These are phyloP conservation scores for Rhinella marina DNA, from an alignment of 2,797 vertebrate genomes.

Conservation along the genomic window DNA sequence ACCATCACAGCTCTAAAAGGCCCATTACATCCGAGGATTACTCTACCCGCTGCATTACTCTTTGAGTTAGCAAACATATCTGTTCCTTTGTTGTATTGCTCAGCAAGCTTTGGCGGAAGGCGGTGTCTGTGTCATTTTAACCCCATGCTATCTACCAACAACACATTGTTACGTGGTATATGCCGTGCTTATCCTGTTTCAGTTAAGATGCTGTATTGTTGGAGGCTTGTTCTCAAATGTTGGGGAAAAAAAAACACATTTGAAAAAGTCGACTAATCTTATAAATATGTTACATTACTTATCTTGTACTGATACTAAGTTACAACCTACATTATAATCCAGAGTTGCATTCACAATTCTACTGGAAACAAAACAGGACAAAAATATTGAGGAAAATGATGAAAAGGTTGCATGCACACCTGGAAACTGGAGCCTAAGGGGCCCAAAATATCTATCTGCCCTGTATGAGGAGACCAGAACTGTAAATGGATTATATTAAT, in stretches of 20 bases:
- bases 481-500: no score
- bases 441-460: no score
- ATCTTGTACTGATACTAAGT: neutral
- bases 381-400: no score
- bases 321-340: neutral
- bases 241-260: neutral
- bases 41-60: constrained; percentile 53
- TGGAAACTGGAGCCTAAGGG: no score
- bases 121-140: constrained; percentile 43
- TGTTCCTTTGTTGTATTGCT: constrained; percentile 60
- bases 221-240: neutral
- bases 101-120: constrained; percentile 40
- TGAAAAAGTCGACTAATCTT: no score
- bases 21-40: constrained; percentile 61
- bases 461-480: no score
- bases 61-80: constrained; percentile 51
- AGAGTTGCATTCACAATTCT: neutral
- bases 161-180: neutral
- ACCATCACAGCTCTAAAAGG: constrained; percentile 61
- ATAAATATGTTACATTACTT: neutral
- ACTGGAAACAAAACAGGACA: neutral
- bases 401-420: no score
- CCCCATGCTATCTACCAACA: neutral
- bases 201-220: neutral
- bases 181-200: constrained; percentile 25